phyloP scores from a whole-genome alignment of 2,113 vertebrate genomes.

The Malurus alboscapulatus region DNA sequence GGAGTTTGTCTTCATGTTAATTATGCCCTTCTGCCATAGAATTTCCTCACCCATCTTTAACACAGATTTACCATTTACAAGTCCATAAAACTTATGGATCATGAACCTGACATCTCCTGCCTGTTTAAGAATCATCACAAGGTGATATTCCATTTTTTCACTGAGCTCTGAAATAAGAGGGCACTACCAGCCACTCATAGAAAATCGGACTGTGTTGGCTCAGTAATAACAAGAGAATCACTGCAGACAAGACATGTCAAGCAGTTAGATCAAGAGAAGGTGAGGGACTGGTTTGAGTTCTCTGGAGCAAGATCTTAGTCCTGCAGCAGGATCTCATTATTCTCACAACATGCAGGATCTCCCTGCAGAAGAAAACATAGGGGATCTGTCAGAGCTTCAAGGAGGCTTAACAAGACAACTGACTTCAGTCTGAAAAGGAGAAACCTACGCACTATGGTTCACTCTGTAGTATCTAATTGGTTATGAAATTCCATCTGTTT shows the following conservation, averaged over 20 bases:
- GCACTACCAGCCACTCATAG: background rate
- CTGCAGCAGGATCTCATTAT: background rate
- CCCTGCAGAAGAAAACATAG: background rate
- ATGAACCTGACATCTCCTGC: background rate
- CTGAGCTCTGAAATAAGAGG: background rate
- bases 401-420: background rate
- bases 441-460: background rate
- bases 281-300: background rate
- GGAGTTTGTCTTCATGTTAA: background rate
- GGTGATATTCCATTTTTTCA: background rate
- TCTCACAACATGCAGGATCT: background rate
- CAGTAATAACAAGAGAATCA: background rate
- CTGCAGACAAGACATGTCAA: background rate
- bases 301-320: background rate
- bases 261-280: background rate
- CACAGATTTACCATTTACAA: background rate
- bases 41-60: background rate
- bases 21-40: background rate
- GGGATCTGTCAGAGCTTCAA: background rate
- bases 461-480: constrained; percentile 26
- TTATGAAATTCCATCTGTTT: constrained; percentile 55
- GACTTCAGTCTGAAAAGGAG: constrained; percentile 3
- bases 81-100: background rate
- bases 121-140: background rate
- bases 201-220: background rate